Evolutionary conservation across 1,140 invertebrate species (phyloP), one percentile per base, ranked within the genome.

Genomic region (Trypoxylus dichotomus): DNA sequence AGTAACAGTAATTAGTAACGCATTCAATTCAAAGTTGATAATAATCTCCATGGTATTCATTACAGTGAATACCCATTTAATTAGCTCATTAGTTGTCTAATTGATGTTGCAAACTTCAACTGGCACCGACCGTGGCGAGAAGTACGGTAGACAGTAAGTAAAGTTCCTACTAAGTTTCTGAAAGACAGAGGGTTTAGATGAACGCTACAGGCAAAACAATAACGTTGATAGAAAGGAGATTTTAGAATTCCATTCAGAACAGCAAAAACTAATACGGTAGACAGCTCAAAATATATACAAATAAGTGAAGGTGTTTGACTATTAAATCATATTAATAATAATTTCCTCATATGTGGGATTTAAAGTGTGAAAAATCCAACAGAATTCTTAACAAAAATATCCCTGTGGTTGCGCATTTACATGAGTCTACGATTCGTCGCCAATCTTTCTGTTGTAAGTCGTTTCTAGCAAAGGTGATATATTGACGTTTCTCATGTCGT

Each of bases 71-170:
- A 84, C 84, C 80, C 83, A 83, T 86, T 85, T 86, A 86, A 86
- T 85, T 85, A 86, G 84, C 84, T 86, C 85, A 85, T 85, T 86
- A 86, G 84, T 82, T 85, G 84, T 86, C 84, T 84, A 86, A 86
- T 86, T 86, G 85, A 85, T 85, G 83, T 85, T 83, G 80, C 83
- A 84, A 85, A 85, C 82, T 84, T 85, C 81, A 80, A 79, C 79
- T 77, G 80, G 60, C 60, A 47, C 13, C 21, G 60, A 63, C n/a
- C 8, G 21, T 27, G 60, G 21, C 54, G 77, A 75, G 79, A 78
- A 79, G 81, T 83, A 84, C 25, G 60, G n/a, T 19, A 63, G 3
- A 63, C 3, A 47, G 43, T 47, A 47, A 47, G 43, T 47, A 47
- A 13, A 47, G 43, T 47, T 47, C 43, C 13, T 13, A 13, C 43